Evolutionary conservation across 2,113 vertebrate species (phyloP).

Genomic region (Grammomys dolichurus): DNA sequence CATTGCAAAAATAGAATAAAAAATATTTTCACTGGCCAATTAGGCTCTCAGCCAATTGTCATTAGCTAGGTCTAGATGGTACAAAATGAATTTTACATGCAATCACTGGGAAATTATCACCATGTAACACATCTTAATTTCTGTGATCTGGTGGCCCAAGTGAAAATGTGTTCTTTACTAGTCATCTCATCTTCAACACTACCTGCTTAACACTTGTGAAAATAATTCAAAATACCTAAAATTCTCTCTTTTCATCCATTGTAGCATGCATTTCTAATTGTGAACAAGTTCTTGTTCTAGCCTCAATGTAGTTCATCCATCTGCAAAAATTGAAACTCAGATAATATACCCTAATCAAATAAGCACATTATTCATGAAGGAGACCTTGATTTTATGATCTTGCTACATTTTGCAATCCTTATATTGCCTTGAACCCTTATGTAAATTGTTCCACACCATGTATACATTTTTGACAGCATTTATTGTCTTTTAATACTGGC

Average conservation of each 20-base stretch:
- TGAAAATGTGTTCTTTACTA: constrained; percentile 44
- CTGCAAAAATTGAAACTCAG: neutral
- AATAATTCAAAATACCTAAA: neutral
- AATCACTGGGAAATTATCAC: constrained; percentile 61
- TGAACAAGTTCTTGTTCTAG: neutral
- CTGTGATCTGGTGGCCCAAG: constrained; percentile 47
- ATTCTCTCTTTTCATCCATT: neutral
- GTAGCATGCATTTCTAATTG: neutral
- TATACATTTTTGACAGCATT: neutral
- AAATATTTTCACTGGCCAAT: neutral
- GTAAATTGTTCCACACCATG: neutral
- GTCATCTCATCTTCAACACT: constrained; percentile 14
- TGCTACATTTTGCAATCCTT: constrained; percentile 1
- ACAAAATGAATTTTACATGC: constrained; percentile 62
- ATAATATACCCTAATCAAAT: neutral
- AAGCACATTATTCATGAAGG: neutral
- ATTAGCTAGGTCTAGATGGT: constrained; percentile 28
- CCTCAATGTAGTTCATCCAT: neutral
- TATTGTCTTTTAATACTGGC: neutral
- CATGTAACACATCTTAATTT: constrained; percentile 50
- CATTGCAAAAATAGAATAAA: constrained; percentile 12
- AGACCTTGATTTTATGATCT: neutral
- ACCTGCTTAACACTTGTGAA: neutral
- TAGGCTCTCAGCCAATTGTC: constrained; percentile 46
- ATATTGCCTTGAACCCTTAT: neutral